Base-by-base conservation (phyloP, 2,797 vertebrate genomes). In the Hemitrygon akajei region DNA sequence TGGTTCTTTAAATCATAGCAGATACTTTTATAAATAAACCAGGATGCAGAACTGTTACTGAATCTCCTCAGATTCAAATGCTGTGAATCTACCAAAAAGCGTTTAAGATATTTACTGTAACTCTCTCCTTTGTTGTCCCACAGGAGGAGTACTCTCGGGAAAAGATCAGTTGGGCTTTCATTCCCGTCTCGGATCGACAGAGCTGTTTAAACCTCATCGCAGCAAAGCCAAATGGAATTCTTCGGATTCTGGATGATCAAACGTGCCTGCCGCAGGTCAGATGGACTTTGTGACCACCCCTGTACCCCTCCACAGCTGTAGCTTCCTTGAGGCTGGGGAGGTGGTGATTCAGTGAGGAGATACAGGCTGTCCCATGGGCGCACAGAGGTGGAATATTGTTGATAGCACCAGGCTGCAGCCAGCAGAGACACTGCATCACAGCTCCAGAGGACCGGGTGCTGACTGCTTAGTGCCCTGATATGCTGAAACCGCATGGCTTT, bases 231-330 rank as follows among this genome's bases (percentile, higher is more conserved):
- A 96, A 98, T 0, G 97, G 98, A 81, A 97, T 99, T 95, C 96
- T 99, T 27, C 95, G 96, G 40, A 98, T 98, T 94, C 96, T 99
- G 94, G 97, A 99, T 14, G 97, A 98, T 94, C 98, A 99, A 95
- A 98, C 98, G 20, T 96, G 96, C 95, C 96, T 99, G 80, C 94
- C 97, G 25, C 98, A 99, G 97, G 98, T 98, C 94, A 94, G 94
- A 16, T 37, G 12, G 71, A n/a, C 22, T 37, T 14, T 4, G 0
- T 6, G 80, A 71, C 18, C 0, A 7, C 93, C 0, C 3, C 47
- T 91, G 1, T n/a, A 79, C 0, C 0, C 2, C 16, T 93, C 94
- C 93, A 81, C 7, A 93, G 11, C 30, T 60, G 79, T 10, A 94
- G 94, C 77, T 7, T 0, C 30, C 27, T 27, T 34, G 6, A 30